A percentile compares a stretch with the other conserved stretches of the same genome.
Conservation (phyloP, 2,113 vertebrate genomes). For the Heloderma charlesbogerti region DNA sequence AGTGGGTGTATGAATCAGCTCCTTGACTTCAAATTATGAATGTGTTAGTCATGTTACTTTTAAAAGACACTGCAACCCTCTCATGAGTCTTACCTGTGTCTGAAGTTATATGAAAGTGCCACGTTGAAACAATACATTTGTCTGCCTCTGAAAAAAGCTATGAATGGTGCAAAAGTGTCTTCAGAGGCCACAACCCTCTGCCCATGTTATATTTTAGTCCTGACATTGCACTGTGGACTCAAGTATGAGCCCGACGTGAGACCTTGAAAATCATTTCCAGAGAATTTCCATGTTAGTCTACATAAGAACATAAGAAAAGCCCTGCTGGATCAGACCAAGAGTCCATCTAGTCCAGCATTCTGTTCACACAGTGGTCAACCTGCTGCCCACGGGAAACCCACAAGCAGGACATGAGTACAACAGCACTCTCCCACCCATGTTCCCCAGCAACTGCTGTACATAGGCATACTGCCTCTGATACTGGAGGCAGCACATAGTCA, state of each 20-base stretch:
- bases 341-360: too few relatives aligned
- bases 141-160: not conserved
- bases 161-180: not conserved
- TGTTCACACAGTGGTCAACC: too few relatives aligned
- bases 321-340: too few relatives aligned
- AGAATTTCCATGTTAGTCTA: too few relatives aligned
- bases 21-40: constrained; percentile 4
- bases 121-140: not conserved
- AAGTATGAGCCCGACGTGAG: not conserved
- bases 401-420: too few relatives aligned
- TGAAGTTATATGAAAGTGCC: too few relatives aligned
- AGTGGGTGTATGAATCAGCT: not conserved
- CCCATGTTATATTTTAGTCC: not conserved
- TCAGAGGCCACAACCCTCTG: not conserved
- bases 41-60: not conserved
- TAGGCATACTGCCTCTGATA: too few relatives aligned
- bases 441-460: too few relatives aligned
- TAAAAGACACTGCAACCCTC: constrained; percentile 6
- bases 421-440: too few relatives aligned
- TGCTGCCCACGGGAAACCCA: too few relatives aligned
- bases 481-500: too few relatives aligned
- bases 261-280: not conserved
- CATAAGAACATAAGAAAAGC: too few relatives aligned
- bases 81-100: not conserved
- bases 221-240: not conserved